phyloP scores from a whole-genome alignment of 2,113 vertebrate species.

The Limnothrissa miodon region DNA sequence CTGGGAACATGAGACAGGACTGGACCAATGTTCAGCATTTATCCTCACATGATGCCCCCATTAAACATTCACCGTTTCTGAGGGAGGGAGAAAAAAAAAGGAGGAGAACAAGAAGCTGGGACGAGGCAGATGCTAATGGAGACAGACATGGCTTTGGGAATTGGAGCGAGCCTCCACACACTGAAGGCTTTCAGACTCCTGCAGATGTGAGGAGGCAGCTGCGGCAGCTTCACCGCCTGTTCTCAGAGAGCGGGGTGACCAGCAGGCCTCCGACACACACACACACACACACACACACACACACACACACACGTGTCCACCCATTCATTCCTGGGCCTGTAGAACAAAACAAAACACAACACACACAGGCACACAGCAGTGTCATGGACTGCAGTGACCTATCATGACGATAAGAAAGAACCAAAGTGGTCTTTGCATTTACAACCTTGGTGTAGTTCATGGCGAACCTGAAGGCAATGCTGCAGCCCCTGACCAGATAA shows the following conservation, averaged over 20 bases:
- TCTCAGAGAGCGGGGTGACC: background rate
- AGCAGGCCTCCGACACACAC: background rate
- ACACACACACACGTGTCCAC: background rate
- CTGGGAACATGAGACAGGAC: constrained; percentile 29
- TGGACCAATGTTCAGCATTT: constrained; percentile 38
- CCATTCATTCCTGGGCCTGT: background rate
- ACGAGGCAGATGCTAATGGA: constrained; percentile 55
- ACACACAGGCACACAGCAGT: no score
- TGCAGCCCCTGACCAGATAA: background rate
- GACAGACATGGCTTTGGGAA: constrained; percentile 29
- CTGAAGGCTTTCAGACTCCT: background rate
- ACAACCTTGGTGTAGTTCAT: background rate
- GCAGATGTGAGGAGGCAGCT: background rate
- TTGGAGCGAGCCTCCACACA: background rate
- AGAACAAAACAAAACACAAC: background rate
- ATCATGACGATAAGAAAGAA: background rate
- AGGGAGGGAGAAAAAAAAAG: background rate
- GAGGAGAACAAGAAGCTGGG: constrained; percentile 39
- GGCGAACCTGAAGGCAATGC: background rate
- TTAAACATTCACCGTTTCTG: constrained; percentile 50
- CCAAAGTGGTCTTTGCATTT: background rate
- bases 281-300: background rate
- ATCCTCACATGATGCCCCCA: constrained; percentile 52
- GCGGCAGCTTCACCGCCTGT: no score
- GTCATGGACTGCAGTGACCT: background rate